Evolutionary conservation across 2,113 vertebrate genomes (phyloP).

Genomic region (Xiphophorus couchianus): DNA sequence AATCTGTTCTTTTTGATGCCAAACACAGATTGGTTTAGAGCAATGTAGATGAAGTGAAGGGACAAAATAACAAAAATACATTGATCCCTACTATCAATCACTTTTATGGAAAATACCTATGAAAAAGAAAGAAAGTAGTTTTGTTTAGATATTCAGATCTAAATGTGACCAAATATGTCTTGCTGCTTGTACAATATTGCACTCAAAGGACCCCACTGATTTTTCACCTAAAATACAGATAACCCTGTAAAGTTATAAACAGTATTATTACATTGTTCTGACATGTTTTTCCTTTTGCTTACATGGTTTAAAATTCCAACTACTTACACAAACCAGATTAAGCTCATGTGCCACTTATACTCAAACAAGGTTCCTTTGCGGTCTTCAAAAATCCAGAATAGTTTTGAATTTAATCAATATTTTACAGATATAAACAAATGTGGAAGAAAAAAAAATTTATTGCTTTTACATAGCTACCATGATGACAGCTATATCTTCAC

Average conservation of each 20-base stretch:
- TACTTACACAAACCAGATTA: conserved; percentile 52
- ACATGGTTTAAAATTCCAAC: conserved; percentile 43
- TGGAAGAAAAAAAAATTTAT: neutral
- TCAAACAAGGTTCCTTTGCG: neutral
- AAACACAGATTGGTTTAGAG: conserved; percentile 40
- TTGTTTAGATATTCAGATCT: conserved; percentile 45
- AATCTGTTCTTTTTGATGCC: conserved; percentile 32
- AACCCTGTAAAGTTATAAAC: conserved; percentile 46
- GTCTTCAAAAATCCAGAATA: neutral
- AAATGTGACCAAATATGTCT: conserved; percentile 60
- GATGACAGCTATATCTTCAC: neutral
- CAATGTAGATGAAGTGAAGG: neutral
- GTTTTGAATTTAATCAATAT: neutral
- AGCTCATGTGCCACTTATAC: conserved; percentile 15
- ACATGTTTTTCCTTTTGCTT: conserved; percentile 31
- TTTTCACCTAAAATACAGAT: conserved; percentile 9
- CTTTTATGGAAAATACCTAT: conserved; percentile 16
- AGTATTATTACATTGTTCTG: conserved; percentile 57
- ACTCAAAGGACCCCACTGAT: conserved; percentile 5
- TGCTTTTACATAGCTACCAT: neutral
- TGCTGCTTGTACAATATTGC: conserved; percentile 37
- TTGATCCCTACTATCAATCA: conserved; percentile 47
- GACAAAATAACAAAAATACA: conserved; percentile 13
- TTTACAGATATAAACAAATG: neutral
- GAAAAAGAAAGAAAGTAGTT: conserved; percentile 15